These are phyloP conservation scores for Mactra quadrangularis DNA, from an alignment of 1,140 invertebrate genomes.

Conservation along the genomic window DNA sequence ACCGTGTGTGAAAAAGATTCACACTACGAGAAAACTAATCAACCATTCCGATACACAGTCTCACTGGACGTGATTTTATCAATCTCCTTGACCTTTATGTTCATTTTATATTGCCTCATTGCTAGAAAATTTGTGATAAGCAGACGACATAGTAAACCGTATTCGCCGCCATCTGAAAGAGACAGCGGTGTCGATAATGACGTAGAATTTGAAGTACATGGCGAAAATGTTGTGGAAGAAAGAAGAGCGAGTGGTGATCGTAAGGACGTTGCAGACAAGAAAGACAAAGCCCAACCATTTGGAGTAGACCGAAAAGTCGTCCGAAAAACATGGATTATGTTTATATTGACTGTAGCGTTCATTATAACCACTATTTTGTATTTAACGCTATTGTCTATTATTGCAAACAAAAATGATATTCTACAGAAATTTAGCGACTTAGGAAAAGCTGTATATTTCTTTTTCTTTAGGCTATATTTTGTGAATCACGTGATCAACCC, in stretches of 20 bases:
- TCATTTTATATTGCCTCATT: slow-evolving; percentile 21
- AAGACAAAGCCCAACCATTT: background rate
- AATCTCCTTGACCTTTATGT: background rate
- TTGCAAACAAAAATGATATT: background rate
- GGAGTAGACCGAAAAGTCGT: background rate
- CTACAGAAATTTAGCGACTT: background rate
- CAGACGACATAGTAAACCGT: no score
- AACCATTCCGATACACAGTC: background rate
- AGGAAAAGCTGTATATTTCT: slow-evolving; percentile 35
- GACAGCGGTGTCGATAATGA: no score
- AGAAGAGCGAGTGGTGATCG: background rate
- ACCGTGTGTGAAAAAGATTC: slow-evolving; percentile 46
- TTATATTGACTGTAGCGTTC: slow-evolving; percentile 23
- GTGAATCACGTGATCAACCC: slow-evolving; percentile 49
- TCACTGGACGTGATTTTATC: background rate
- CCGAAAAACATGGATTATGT: slow-evolving; percentile 42
- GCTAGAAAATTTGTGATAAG: background rate
- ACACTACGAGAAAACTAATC: background rate
- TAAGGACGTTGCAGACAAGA: background rate
- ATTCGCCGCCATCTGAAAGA: no score
- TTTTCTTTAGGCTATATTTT: slow-evolving; percentile 40
- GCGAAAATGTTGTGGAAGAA: no score
- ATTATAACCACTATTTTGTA: slow-evolving; percentile 41
- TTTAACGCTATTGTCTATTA: slow-evolving; percentile 11
- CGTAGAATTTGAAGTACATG: no score